Conservation (phyloP, 1,140 invertebrate species). For the Rhopalosiphum maidis region DNA sequence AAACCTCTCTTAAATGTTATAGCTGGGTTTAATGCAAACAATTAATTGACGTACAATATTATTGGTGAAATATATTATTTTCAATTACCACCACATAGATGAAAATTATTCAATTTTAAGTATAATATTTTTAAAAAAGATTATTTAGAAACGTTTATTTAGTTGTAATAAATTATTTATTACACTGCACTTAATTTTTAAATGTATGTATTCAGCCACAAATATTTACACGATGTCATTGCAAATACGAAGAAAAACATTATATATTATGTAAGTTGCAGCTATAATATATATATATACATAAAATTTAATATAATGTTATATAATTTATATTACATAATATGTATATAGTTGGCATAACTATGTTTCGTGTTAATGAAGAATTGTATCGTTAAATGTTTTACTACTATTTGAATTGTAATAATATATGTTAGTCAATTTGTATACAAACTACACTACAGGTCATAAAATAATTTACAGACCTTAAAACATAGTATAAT, state of each 20-base stretch:
- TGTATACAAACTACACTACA: not conserved
- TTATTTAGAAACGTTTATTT: not conserved
- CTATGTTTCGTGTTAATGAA: not conserved
- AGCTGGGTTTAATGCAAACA: not conserved
- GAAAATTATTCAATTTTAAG: not conserved
- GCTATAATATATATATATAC: not conserved
- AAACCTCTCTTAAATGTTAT: too few relatives aligned
- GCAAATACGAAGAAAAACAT: not conserved
- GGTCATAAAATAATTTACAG: not conserved
- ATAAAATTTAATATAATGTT: too few relatives aligned
- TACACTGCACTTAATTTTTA: not conserved
- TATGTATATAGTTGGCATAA: not conserved
- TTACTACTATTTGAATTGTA: not conserved
- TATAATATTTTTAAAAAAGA: not conserved
- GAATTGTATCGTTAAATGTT: not conserved
- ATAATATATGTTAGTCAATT: not conserved
- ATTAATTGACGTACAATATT: not conserved
- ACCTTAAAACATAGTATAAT: not conserved
- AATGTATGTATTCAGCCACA: not conserved
- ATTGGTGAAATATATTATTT: not conserved
- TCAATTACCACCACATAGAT: not conserved
- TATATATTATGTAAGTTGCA: not conserved
- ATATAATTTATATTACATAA: not conserved
- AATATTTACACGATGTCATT: not conserved
- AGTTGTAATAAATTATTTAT: not conserved